Evolutionary conservation across 1,140 invertebrate species (phyloP), one percentile per base, ranked within the genome.

Genomic region (Pogonus chalceus): DNA sequence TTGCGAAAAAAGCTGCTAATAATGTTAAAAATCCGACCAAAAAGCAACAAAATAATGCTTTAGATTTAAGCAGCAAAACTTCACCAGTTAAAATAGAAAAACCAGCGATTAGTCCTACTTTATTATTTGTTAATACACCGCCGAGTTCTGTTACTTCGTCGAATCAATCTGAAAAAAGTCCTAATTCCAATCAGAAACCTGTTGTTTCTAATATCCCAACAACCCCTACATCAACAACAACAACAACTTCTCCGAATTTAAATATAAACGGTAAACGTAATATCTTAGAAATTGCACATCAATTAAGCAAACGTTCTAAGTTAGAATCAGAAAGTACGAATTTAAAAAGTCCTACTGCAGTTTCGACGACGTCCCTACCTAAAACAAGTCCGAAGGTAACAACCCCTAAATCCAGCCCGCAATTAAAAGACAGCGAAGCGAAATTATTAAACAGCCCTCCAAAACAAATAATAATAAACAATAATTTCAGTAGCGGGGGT

Each of bases 291-390:
- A 68, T 69, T 16, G 65, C 66, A 1, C 56, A 62, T 1, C 59
- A 67, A 37, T 53, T 68, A 31, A 55, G 57, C 24, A 69, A 69
- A 48, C 68, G 64, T 37, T 61, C 55, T 0, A 67, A 69, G 55
- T 24, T 64, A 10, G 63, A 68, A 35, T 50, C 56, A 26, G 61
- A 65, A 9, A 16, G 7, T 4, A 3, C 37, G 3, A 3, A 4
- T 4, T 18, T 18, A 16, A 43, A 43, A 43, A 14, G 4, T 14
- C 18, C 18, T 4, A 18, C 3, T 12, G 3, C 9, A 12, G 7
- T 16, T 12, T 31, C 26, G 7, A 4, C 26, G 26, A 31, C 4
- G 4, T 31, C 26, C 26, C 7, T 16, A 18, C 37, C 37, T 7
- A 43, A 43, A 43, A 43, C 37, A 18, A 31, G 26, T 31, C 26